These are phyloP conservation scores for Nestor notabilis DNA, from an alignment of 2,113 vertebrate species.

Conservation along the genomic window DNA sequence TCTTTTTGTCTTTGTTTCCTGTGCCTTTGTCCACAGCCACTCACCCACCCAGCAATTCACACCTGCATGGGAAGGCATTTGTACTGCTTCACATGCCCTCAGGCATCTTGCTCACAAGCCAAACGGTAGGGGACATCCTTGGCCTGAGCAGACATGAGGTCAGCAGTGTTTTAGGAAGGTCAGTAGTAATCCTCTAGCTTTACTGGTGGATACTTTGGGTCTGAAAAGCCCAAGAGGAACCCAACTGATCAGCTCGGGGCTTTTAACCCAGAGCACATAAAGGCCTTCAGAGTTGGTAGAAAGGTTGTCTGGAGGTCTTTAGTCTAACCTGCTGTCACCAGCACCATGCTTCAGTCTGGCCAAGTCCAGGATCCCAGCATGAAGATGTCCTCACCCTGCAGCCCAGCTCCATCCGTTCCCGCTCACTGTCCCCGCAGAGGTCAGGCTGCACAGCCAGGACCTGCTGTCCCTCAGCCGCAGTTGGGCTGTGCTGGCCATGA, in stretches of 20 bases:
- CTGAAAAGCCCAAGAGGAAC: not conserved
- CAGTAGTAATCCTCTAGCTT: not conserved
- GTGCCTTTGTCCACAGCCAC: not conserved
- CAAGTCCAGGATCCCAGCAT: not conserved
- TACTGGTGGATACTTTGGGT: not conserved
- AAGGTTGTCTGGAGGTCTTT: not conserved
- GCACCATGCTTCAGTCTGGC: not conserved
- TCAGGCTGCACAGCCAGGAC: not conserved
- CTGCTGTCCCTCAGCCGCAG: not conserved
- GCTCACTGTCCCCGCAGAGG: not conserved
- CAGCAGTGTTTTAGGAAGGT: not conserved
- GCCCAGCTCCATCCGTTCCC: not conserved
- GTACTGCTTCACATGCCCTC: not conserved
- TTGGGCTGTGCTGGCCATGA: not conserved
- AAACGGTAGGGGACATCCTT: not conserved
- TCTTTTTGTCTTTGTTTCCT: not conserved
- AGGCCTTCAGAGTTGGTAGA: not conserved
- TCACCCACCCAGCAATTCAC: rapidly evolving
- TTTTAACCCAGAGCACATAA: not conserved
- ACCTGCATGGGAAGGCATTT: not conserved
- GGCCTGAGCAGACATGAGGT: not conserved
- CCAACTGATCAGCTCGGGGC: not conserved
- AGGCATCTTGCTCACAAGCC: not conserved
- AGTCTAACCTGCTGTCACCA: not conserved
- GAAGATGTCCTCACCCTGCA: not conserved